These are phyloP conservation scores for Protaetia brevitarsis DNA, from an alignment of 1,140 invertebrate genomes.

Conservation along the genomic window DNA sequence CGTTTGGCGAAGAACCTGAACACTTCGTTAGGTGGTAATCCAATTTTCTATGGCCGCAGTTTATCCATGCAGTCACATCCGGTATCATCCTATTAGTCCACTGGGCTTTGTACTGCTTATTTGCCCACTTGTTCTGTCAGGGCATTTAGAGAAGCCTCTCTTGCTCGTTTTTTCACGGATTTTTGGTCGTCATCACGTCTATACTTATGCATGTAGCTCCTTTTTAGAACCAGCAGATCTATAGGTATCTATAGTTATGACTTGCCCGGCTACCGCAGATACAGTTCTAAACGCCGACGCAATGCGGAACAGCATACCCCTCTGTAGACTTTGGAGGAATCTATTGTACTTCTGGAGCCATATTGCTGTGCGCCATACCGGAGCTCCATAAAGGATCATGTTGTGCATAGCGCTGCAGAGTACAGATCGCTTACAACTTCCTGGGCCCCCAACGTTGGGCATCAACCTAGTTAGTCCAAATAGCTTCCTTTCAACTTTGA, in stretches of 20 bases:
- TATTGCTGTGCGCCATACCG: no score
- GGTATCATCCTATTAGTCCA: constrained; percentile 21
- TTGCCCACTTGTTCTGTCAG: constrained; percentile 20
- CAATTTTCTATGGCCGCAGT: not conserved
- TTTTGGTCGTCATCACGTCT: not conserved
- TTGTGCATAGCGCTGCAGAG: no score
- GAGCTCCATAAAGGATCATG: no score
- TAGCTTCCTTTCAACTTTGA: no score
- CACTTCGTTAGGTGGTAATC: constrained; percentile 20
- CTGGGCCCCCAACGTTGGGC: no score
- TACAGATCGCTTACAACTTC: no score
- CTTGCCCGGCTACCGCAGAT: constrained; percentile 10
- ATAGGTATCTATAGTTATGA: constrained; percentile 23
- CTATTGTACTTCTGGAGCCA: not conserved
- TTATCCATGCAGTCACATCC: constrained; percentile 18
- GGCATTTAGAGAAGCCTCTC: not conserved
- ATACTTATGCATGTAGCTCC: not conserved
- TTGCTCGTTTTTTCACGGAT: not conserved
- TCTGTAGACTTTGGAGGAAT: constrained; percentile 7
- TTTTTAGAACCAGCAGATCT: constrained; percentile 21
- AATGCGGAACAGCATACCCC: constrained; percentile 13
- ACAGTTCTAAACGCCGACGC: constrained; percentile 25
- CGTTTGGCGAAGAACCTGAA: not conserved
- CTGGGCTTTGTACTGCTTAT: not conserved
- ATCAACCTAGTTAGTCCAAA: no score